A percentile compares a stretch with the other conserved stretches of the same genome.
Evolutionary conservation across 1,140 invertebrate genomes (phyloP).

Genomic region (Halictus rubicundus): DNA sequence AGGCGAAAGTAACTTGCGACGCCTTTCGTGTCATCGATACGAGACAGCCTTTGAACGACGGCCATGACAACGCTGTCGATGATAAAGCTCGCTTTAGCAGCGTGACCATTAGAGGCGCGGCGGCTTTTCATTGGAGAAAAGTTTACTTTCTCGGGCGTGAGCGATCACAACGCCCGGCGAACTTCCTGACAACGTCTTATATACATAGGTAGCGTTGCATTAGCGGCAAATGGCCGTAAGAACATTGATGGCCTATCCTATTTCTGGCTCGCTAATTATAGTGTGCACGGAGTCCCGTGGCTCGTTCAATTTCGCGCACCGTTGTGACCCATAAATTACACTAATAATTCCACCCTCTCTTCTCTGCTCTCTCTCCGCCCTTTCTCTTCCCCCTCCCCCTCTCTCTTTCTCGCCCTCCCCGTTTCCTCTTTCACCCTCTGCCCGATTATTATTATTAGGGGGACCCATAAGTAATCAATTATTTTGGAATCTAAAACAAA

Average conservation of each 20-base stretch:
- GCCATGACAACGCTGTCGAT: slow-evolving; percentile 36
- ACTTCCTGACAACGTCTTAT: slow-evolving; percentile 43
- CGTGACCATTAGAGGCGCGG: slow-evolving; percentile 37
- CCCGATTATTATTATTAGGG: background rate
- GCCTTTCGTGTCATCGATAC: slow-evolving; percentile 23
- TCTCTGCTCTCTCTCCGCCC: background rate
- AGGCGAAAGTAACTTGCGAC: slow-evolving; percentile 1
- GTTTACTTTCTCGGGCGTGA: slow-evolving; percentile 43
- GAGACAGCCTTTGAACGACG: slow-evolving; percentile 34
- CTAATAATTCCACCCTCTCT: slow-evolving; percentile 23
- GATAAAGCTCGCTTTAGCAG: slow-evolving; percentile 33
- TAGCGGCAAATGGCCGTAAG: slow-evolving; percentile 53
- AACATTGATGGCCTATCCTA: slow-evolving; percentile 61
- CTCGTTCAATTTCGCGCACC: slow-evolving; percentile 60
- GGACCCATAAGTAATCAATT: too few species aligned
- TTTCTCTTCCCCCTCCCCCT: background rate
- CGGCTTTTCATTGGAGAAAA: slow-evolving; percentile 40
- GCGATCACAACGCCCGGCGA: slow-evolving; percentile 28
- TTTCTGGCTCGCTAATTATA: slow-evolving; percentile 62
- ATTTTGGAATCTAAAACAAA: too few species aligned
- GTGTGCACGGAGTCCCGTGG: slow-evolving; percentile 46
- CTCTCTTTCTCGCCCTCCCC: background rate
- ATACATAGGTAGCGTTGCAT: slow-evolving; percentile 46
- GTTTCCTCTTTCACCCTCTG: background rate
- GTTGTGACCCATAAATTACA: slow-evolving; percentile 51